Evolutionary conservation across 2,113 vertebrate species (phyloP), one percentile per base, ranked within the genome.

Genomic region (Oncorhynchus keta): DNA sequence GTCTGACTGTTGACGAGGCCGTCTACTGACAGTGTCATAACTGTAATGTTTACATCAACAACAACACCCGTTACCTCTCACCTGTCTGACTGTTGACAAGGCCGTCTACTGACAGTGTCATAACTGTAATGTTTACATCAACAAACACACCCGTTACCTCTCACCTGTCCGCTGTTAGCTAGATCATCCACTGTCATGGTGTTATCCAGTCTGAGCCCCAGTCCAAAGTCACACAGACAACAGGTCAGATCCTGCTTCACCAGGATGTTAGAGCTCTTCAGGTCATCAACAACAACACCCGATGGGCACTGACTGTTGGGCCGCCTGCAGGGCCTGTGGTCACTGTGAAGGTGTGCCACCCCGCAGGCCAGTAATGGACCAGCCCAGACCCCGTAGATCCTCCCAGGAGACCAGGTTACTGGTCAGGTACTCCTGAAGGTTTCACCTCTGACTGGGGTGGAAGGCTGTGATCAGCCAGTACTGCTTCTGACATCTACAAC

Each of bases 401-500:
- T 95, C 94, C 97, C 97, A 99, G 91, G 86, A 94, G 85, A 99
- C 90, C 30, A 97, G 88, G 9, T 98, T 95, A 20, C 92, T 85
- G 0, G 87, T 94, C 69, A 99, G 94, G 79, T 96, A 97, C 24
- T 99, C 97, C 77, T 61, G 57, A 2, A 99, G 94, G 90, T 99
- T 99, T 61, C n/a, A n/a, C n/a, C n/a, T n/a, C 24, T 24, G 24
- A 24, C 24, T 24, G 0, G 95, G 89, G 0, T 98, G 97, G 92
- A 95, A 99, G 4, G 98, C 98, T 0, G 96, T 99, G 86, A 99
- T 97, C 80, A 99, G 89, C 98, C 98, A 99, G 68, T 96, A 97
- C 84, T 98, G 95, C 80, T 89, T 92, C 20, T 13, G 24, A 24
- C 49, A 51, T 11, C 49, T 16, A 39, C 24, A 39, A 39, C 1